A percentile compares a stretch with the other conserved stretches of the same genome.
phyloP scores from a whole-genome alignment of 2,113 vertebrate genomes.

The Syngnathus scovelli region DNA sequence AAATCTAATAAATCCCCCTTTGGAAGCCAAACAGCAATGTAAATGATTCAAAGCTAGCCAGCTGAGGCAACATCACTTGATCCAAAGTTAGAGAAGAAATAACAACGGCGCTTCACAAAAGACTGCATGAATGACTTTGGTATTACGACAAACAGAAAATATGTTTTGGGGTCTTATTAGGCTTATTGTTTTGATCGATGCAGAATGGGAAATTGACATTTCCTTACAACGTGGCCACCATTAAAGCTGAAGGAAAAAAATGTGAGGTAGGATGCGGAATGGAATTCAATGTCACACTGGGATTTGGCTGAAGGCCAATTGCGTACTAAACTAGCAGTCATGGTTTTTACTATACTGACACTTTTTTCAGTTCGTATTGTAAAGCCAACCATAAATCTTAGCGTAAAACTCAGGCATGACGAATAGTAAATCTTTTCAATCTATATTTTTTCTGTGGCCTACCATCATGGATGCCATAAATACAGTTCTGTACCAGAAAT shows the following conservation, averaged over 20 bases:
- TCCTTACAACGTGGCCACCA: constrained; percentile 47
- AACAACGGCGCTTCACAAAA: constrained; percentile 34
- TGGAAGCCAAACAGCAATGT: constrained; percentile 46
- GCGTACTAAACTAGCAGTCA: constrained; percentile 29
- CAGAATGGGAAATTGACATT: constrained; percentile 37
- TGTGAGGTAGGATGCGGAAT: constrained; percentile 41
- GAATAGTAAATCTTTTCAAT: background rate
- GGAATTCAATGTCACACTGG: constrained; percentile 57
- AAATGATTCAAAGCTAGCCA: constrained; percentile 53
- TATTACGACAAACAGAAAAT: constrained; percentile 48
- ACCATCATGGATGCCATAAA: background rate
- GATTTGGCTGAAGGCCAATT: constrained; percentile 53
- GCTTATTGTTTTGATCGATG: constrained; percentile 41
- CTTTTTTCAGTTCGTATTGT: constrained; percentile 16
- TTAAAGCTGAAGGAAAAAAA: constrained; percentile 59
- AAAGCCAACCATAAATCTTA: constrained; percentile 14
- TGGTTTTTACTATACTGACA: constrained; percentile 22
- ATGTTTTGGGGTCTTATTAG: constrained; percentile 30
- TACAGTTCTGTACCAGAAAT: background rate
- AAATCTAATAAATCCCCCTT: constrained; percentile 54
- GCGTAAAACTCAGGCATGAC: constrained; percentile 28
- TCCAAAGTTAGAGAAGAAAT: constrained; percentile 56
- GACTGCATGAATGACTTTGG: constrained; percentile 48
- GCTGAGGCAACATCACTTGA: constrained; percentile 58
- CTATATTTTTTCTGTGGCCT: background rate